A percentile compares a stretch with the other conserved stretches of the same genome.
These are phyloP conservation scores for Lasius platythorax DNA, from an alignment of 2,888 invertebrate genomes.

Conservation along the genomic window DNA sequence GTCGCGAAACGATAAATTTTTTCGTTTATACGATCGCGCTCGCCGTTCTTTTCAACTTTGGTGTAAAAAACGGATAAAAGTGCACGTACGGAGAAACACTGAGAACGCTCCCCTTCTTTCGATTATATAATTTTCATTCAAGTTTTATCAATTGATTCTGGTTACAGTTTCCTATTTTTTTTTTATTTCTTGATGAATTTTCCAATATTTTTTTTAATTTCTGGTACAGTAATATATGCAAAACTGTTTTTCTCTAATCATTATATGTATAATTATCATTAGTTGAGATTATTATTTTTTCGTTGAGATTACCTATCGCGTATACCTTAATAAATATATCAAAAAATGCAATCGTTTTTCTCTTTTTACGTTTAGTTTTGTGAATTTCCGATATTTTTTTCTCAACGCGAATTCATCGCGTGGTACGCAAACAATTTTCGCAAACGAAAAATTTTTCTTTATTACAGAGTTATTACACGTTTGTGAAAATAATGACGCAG, in stretches of 20 bases:
- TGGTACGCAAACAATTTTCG: not conserved
- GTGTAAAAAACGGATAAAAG: not conserved
- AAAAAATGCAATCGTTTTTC: not conserved
- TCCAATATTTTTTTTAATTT: not conserved
- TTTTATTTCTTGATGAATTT: not conserved
- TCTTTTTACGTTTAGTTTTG: not conserved
- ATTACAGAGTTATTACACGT: not conserved
- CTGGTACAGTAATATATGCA: not conserved
- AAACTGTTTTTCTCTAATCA: not conserved
- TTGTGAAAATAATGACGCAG: slow-evolving; percentile 21
- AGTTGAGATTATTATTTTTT: not conserved
- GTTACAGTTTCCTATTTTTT: not conserved
- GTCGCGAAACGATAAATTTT: slow-evolving; percentile 76
- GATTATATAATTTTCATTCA: slow-evolving; percentile 23
- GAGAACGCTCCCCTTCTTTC: not conserved
- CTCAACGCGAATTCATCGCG: not conserved
- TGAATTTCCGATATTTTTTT: not conserved
- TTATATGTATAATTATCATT: not conserved
- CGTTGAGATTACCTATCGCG: not conserved
- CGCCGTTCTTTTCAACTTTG: slow-evolving; percentile 32
- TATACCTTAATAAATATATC: not conserved
- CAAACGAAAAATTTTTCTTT: slow-evolving; percentile 4
- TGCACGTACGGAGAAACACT: not conserved
- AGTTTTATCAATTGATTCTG: slow-evolving; percentile 16
- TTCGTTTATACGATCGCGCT: slow-evolving; percentile 58